Evolutionary conservation across 2,888 invertebrate genomes (phyloP).

Genomic region (Acleris literana): DNA sequence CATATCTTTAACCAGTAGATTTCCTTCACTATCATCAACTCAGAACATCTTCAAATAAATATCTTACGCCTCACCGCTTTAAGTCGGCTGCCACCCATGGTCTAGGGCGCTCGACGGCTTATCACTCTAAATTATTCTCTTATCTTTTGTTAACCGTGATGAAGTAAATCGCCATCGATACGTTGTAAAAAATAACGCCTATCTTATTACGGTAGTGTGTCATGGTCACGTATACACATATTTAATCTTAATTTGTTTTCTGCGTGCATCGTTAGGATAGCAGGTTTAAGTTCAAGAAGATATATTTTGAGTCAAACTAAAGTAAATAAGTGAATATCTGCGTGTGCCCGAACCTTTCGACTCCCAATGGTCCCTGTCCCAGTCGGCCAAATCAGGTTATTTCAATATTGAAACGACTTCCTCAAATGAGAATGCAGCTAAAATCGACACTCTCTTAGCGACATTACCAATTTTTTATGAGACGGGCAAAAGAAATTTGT

Average conservation of each 20-base stretch:
- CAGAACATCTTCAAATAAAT: not conserved
- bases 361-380: too few relatives aligned
- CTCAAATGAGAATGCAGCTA: too few relatives aligned
- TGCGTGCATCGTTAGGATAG: constrained; percentile 9
- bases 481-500: too few relatives aligned
- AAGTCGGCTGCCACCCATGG: constrained; percentile 5
- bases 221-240: constrained; percentile 21
- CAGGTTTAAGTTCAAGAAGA: constrained; percentile 2
- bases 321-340: too few relatives aligned
- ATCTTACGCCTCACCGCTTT: not conserved
- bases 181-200: constrained; percentile 2
- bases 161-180: constrained; percentile 19
- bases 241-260: constrained; percentile 19
- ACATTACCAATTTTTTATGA: too few relatives aligned
- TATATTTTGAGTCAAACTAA: too few relatives aligned
- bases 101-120: constrained; percentile 15
- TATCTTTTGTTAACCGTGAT: constrained; percentile 21
- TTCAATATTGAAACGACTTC: too few relatives aligned
- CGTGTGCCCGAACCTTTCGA: too few relatives aligned
- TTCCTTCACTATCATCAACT: not conserved
- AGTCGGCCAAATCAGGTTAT: too few relatives aligned
- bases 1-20: too few relatives aligned
- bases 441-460: too few relatives aligned
- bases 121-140: constrained; percentile 26
- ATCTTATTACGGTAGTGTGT: constrained; percentile 14